Conservation (phyloP, 2,888 invertebrate species). For the Melipona beecheii region DNA sequence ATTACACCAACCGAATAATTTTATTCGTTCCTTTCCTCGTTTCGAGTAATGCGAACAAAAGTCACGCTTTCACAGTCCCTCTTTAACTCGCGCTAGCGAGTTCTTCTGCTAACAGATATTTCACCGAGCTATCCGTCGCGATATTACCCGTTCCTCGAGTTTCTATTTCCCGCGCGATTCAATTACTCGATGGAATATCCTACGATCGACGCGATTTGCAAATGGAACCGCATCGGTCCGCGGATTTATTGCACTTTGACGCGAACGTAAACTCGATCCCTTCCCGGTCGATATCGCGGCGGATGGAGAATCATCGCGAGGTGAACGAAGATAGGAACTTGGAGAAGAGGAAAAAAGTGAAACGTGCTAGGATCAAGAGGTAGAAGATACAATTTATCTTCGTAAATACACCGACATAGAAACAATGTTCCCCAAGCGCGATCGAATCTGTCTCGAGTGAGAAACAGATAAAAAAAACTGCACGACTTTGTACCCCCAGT, state of each 20-base stretch:
- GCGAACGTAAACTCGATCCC: not conserved
- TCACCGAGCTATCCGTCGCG: conserved; percentile 19
- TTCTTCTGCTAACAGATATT: conserved; percentile 64
- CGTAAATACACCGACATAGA: not conserved
- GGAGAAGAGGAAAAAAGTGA: conserved; percentile 36
- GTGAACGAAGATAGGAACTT: not conserved
- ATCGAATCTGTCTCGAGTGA: not conserved
- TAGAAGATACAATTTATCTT: conserved; percentile 30
- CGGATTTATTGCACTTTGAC: conserved; percentile 11
- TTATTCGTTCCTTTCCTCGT: conserved; percentile 65
- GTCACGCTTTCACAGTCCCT: conserved; percentile 69
- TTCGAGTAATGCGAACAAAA: conserved; percentile 69
- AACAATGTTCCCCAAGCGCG: not conserved
- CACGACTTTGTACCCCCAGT: too few species aligned
- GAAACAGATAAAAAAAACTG: not conserved
- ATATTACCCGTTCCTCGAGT: conserved; percentile 45
- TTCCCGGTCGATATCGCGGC: not conserved
- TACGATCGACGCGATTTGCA: conserved; percentile 8
- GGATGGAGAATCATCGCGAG: not conserved
- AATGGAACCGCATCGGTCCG: not conserved
- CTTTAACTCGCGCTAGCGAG: conserved; percentile 31
- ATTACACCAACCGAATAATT: conserved; percentile 58
- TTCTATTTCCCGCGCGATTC: conserved; percentile 55
- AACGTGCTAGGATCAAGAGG: conserved; percentile 36
- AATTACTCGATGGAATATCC: conserved; percentile 27